Base-by-base conservation (phyloP, 2,888 invertebrate species). In the Eudemis profundana region DNA sequence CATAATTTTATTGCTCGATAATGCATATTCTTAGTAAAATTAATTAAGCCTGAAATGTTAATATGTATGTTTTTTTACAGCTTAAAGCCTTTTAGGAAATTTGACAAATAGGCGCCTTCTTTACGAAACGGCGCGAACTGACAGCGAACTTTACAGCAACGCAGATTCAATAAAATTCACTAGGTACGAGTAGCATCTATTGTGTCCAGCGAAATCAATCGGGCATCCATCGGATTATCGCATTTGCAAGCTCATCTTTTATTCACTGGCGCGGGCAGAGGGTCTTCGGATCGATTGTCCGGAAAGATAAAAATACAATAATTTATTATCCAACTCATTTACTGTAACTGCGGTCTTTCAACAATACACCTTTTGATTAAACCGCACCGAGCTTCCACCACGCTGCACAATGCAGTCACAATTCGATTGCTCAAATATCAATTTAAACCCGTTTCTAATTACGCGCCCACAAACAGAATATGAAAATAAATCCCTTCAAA, bases 171-270 rank as follows among this genome's bases (percentile, higher is more conserved):
- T 57, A 57, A 60, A 36, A 29, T 33, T 44, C 33, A 8, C 8
- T 47, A n/a, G 21, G 53, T n/a, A n/a, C n/a, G n/a, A n/a, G n/a
- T 51, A 49, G 23, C 33, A 49, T 61, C 49, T 44, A 42, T 59
- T 59, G 51, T 61, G 61, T 66, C 62, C 53, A 33, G 59, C 27
- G 57, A 59, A 65, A 49, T 66, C 65, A 62, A 47, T 46, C 40
- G 40, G 60, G 54, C 61, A 56, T 62, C 29, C 33, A 50, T 61
- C 54, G 67, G 62, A 54, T 69, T 74, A 65, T 70, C 70, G 73
- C 73, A 78, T 82, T 81, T 78, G 76, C 78, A 75, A 76, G 49
- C 74, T 78, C 76, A 83, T 84, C 72, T 81, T 78, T 83, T 82
- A 84, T 84, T 84, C 79, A 83, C 77, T 53, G 68, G 54, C 59